These are phyloP conservation scores for Panthera leo DNA, from an alignment of 2,113 vertebrate genomes.

Conservation along the genomic window DNA sequence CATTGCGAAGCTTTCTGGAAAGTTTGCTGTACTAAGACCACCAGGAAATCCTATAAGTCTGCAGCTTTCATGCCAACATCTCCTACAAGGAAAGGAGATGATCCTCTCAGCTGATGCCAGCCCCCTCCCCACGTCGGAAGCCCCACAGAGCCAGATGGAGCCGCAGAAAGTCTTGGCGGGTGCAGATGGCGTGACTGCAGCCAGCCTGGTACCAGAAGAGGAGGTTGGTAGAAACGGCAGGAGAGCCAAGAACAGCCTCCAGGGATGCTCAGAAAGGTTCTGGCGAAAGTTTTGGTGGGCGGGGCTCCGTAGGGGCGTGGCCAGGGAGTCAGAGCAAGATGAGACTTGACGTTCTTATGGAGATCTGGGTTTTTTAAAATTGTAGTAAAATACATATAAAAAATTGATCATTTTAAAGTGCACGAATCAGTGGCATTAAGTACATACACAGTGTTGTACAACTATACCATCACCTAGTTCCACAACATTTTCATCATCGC, in stretches of 20 bases:
- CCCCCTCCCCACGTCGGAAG: fast-evolving
- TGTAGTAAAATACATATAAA: background rate
- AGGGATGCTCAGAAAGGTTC: background rate
- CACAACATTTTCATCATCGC: background rate
- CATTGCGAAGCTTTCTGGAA: background rate
- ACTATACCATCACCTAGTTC: background rate
- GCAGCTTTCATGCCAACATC: background rate
- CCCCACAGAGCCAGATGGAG: background rate
- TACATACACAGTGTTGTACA: background rate
- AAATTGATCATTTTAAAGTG: background rate
- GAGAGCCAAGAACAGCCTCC: background rate
- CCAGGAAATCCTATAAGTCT: background rate
- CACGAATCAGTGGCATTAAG: background rate
- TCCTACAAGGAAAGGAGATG: background rate
- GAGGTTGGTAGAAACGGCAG: background rate
- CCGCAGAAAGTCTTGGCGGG: background rate
- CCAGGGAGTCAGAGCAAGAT: background rate
- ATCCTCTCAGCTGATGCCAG: background rate
- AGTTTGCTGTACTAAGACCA: background rate
- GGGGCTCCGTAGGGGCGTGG: background rate
- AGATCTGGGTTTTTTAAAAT: background rate
- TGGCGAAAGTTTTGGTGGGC: background rate
- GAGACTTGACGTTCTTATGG: background rate
- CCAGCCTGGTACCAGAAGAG: background rate
- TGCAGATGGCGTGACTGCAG: background rate